Base-by-base conservation (phyloP, 2,113 vertebrate genomes). In the Anoplopoma fimbria region DNA sequence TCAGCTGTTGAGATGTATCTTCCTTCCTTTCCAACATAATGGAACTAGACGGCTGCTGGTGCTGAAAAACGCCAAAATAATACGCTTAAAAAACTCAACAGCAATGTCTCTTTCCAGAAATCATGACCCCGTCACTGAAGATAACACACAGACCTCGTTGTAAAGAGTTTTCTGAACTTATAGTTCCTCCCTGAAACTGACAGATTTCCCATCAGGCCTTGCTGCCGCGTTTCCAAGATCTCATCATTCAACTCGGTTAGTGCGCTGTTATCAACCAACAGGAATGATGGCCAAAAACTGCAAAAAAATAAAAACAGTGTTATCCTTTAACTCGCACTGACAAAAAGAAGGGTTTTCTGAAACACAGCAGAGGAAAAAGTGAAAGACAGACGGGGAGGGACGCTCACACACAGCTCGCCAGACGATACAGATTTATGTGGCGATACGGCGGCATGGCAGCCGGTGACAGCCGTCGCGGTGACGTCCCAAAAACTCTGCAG, bases 391-490 rank as follows among this genome's bases (percentile, higher is more conserved):
- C 65, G 55, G 19, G 21, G 33, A 68, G 17, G 36, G 42, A 62
- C 33, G 65, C 31, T n/a, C n/a, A 57, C 42, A 75, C 77, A 38
- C n/a, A 67, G 53, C n/a, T n/a, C 78, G 60, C 14, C 42, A 83
- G 68, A 88, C 71, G 68, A 85, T 77, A 51, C 86, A 85, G 89
- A 91, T 84, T 83, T 79, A 83, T 90, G 75, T 82, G 87, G 80
- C 84, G 84, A 65, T 69, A 72, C 83, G 76, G 81, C 81, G 77
- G 85, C 34, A 31, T 75, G 70, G 84, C 88, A 87, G 74, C 78
- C 75, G 87, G 74, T 92, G 93, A 92, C 92, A 92, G 83, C 65
- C 83, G 65, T 76, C 71, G 88, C 25, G 4, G 42, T 87, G 87
- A 86, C 83, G 89, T 84, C 80, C 80, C n/a, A n/a, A n/a, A 90